Percentiles rank a stretch among this genome's conserved stretches.
These are phyloP conservation scores for Spodoptera picta DNA, from an alignment of 2,888 invertebrate species.

Conservation along the genomic window DNA sequence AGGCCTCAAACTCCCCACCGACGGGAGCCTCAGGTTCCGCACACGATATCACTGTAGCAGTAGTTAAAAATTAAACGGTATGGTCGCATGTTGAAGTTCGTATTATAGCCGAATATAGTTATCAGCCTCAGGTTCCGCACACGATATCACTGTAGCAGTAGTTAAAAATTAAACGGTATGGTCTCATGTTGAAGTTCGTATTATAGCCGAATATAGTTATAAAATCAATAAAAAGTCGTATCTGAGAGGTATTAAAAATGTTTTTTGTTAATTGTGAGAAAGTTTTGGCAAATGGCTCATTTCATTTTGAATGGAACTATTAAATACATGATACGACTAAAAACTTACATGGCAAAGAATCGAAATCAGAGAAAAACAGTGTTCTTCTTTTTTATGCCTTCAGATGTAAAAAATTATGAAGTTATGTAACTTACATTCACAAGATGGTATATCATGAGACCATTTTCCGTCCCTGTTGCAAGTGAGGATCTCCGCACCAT, in stretches of 20 bases:
- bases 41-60: slow-evolving; percentile 93
- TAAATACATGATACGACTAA: too few species aligned
- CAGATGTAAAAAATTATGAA: not conserved
- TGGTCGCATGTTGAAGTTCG: too few species aligned
- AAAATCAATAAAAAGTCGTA: not conserved
- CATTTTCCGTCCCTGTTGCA: slow-evolving; percentile 96
- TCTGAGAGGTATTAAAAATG: not conserved
- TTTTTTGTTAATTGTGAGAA: too few species aligned
- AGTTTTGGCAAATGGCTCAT: too few species aligned
- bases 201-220: not conserved
- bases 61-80: too few species aligned
- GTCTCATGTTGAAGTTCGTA: too few species aligned
- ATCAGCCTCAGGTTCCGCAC: slow-evolving; percentile 95
- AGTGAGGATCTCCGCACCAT: slow-evolving; percentile 91
- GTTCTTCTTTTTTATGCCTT: too few species aligned
- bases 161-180: too few species aligned
- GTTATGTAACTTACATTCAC: slow-evolving; percentile 90
- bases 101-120: too few species aligned
- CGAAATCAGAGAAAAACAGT: too few species aligned
- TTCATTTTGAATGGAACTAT: too few species aligned
- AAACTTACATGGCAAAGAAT: too few species aligned
- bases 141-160: slow-evolving; percentile 91
- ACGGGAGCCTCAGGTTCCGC: slow-evolving; percentile 95
- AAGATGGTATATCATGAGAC: slow-evolving; percentile 95
- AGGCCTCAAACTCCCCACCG: slow-evolving; percentile 96